These are phyloP conservation scores for Aphidius gifuensis DNA, from an alignment of 1,140 invertebrate species.

Conservation along the genomic window DNA sequence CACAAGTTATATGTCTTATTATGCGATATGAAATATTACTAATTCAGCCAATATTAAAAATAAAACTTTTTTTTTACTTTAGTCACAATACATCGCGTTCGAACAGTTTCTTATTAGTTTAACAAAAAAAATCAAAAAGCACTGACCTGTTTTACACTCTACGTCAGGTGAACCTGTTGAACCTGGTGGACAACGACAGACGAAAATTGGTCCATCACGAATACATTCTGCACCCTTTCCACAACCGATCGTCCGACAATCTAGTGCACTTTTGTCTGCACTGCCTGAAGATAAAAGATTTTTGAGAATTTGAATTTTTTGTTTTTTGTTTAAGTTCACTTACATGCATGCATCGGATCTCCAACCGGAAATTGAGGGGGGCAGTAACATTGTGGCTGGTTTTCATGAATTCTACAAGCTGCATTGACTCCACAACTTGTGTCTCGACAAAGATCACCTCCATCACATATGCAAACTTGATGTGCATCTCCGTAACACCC, in stretches of 20 bases:
- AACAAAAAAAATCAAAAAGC: conserved; percentile 64
- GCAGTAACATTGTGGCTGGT: conserved; percentile 77
- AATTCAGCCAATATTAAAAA: too few relatives aligned
- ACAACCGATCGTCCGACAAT: conserved; percentile 80
- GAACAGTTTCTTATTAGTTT: conserved; percentile 44
- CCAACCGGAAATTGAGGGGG: conserved; percentile 76
- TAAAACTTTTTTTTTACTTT: too few relatives aligned
- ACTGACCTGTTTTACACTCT: conserved; percentile 76
- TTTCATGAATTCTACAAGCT: conserved; percentile 67
- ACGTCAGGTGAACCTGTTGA: conserved; percentile 70
- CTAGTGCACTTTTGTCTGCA: conserved; percentile 62
- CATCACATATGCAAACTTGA: conserved; percentile 73
- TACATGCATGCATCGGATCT: conserved; percentile 82
- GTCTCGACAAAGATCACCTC: conserved; percentile 64
- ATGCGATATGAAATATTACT: too few relatives aligned
- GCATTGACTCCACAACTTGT: conserved; percentile 80
- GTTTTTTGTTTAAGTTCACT: conserved; percentile 32
- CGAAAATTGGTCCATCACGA: conserved; percentile 72
- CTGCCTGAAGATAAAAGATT: conserved; percentile 57
- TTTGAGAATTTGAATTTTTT: conserved; percentile 2
- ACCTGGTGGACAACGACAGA: conserved; percentile 76
- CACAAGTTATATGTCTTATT: too few relatives aligned
- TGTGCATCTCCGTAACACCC: conserved; percentile 80
- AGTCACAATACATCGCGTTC: too few relatives aligned
- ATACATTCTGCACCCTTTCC: conserved; percentile 79